A percentile compares a stretch with the other conserved stretches of the same genome.
These are phyloP conservation scores for Anolis apletophallus DNA, from an alignment of 2,797 vertebrate genomes.

Conservation along the genomic window DNA sequence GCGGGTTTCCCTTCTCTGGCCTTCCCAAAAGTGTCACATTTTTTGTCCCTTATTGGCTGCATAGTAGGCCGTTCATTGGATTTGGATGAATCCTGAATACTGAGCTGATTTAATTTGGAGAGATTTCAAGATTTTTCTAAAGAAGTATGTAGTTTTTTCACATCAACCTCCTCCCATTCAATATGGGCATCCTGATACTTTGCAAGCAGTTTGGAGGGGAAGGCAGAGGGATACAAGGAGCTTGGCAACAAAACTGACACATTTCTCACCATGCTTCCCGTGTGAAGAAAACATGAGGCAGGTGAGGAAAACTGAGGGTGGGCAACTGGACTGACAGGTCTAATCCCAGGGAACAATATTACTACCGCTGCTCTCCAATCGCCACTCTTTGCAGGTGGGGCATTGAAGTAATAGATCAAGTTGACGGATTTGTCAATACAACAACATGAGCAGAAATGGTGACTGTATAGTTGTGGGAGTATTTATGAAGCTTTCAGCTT, in stretches of 20 bases:
- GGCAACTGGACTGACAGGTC: not conserved
- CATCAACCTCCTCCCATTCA: not conserved
- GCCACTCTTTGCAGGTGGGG: not conserved
- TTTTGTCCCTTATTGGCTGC: not conserved
- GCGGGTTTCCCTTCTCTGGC: too few species aligned
- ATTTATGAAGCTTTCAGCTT: not conserved
- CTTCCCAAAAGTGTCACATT: not conserved
- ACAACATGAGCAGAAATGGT: not conserved
- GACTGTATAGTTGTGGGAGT: not conserved
- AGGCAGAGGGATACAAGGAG: too few species aligned
- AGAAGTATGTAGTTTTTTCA: not conserved
- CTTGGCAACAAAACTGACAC: not conserved
- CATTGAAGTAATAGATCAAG: slow-evolving; percentile 7
- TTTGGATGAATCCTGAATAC: not conserved
- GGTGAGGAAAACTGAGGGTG: not conserved
- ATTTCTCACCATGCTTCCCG: not conserved
- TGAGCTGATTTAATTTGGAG: not conserved
- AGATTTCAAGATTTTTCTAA: not conserved
- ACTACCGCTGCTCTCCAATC: not conserved
- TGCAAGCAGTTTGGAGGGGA: not conserved
- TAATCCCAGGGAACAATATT: not conserved
- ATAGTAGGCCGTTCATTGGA: not conserved
- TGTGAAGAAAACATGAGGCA: not conserved
- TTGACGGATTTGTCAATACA: not conserved
- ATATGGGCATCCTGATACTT: not conserved